Evolutionary conservation across 2,888 invertebrate genomes (phyloP).

Genomic region (Acanthopleura granulata): DNA sequence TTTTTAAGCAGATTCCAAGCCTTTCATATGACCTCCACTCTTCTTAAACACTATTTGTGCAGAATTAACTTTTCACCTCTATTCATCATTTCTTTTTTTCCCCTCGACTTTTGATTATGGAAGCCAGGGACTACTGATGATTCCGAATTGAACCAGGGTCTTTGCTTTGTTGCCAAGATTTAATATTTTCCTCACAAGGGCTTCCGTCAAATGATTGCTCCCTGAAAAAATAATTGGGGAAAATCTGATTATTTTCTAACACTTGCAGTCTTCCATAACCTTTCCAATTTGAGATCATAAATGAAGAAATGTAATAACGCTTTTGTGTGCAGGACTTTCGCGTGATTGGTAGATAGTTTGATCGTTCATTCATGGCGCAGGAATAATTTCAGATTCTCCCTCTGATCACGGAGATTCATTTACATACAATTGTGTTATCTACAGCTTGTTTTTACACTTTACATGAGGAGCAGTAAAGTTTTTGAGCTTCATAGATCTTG

Average conservation of each 20-base stretch:
- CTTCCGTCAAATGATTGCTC: not conserved
- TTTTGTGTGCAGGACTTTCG: no score
- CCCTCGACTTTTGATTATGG: not conserved
- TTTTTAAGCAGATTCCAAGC: conserved; percentile 4
- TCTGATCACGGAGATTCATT: no score
- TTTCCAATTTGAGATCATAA: conserved; percentile 2
- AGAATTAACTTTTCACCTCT: conserved; percentile 5
- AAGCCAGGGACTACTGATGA: conserved; percentile 1
- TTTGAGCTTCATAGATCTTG: no score
- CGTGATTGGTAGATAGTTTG: no score
- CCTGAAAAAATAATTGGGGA: not conserved
- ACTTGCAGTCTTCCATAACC: conserved; percentile 5
- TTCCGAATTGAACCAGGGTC: not conserved
- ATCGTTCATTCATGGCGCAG: no score
- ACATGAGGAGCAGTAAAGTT: no score
- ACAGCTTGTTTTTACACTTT: no score
- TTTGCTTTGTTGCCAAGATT: not conserved
- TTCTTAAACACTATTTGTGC: not conserved
- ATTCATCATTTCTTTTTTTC: not conserved
- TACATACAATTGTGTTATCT: no score
- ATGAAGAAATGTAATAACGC: conserved; percentile 7
- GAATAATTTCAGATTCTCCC: no score
- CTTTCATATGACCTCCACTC: not conserved
- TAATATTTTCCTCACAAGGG: conserved; percentile 10
- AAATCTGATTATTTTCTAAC: conserved; percentile 6